phyloP scores from a whole-genome alignment of 2,888 invertebrate genomes.

The Cantharis nigra region DNA sequence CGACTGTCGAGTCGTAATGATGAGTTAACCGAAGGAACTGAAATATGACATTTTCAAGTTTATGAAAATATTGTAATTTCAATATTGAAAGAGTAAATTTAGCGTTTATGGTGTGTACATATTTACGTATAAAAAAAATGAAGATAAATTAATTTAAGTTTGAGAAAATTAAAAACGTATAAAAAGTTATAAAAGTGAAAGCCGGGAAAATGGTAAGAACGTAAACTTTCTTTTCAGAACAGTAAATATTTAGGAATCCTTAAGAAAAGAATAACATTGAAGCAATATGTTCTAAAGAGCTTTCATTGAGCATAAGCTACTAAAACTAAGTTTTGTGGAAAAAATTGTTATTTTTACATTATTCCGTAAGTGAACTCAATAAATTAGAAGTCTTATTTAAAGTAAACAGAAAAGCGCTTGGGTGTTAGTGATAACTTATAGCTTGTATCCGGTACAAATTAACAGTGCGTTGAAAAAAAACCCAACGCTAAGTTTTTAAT shows the following conservation, averaged over 20 bases:
- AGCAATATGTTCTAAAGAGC: background rate
- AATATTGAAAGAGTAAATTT: background rate
- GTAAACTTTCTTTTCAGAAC: background rate
- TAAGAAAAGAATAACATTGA: background rate
- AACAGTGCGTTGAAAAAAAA: conserved; percentile 17
- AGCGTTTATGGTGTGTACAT: background rate
- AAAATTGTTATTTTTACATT: conserved; percentile 8
- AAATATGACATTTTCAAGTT: background rate
- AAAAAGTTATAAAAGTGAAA: background rate
- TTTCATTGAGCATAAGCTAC: background rate
- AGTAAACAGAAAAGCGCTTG: conserved; percentile 15
- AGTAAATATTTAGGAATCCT: background rate
- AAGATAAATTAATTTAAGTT: background rate
- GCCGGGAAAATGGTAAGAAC: background rate
- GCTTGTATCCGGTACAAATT: conserved; percentile 20
- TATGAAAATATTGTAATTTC: background rate
- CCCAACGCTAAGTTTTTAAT: conserved; percentile 16
- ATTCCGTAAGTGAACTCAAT: conserved; percentile 9
- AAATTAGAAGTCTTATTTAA: conserved; percentile 11
- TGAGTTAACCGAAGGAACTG: background rate
- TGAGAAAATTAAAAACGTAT: background rate
- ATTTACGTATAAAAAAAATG: background rate
- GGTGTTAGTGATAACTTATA: conserved; percentile 16
- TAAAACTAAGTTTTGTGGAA: background rate
- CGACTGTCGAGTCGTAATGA: background rate